Percentiles rank a stretch among this genome's conserved stretches.
Evolutionary conservation across 2,888 invertebrate genomes (phyloP).

Genomic region (Pardosa pseudoannulata): DNA sequence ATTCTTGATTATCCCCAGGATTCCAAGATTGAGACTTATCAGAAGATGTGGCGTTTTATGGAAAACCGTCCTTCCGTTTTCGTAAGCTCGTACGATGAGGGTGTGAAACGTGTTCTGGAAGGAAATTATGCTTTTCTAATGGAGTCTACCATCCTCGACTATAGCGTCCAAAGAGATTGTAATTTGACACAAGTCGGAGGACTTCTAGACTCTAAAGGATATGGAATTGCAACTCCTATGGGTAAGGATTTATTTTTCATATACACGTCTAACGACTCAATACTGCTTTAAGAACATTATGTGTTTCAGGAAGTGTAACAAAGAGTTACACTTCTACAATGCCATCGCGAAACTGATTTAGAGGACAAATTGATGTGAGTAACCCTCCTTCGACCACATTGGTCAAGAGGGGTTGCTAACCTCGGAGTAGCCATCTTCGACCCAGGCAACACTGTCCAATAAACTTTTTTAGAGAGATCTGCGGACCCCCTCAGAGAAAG

Average conservation of each 20-base stretch:
- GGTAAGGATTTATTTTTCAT: constrained; percentile 80
- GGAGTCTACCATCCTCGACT: constrained; percentile 98
- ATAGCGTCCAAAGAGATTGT: constrained; percentile 93
- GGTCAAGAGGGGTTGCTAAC: too few relatives aligned
- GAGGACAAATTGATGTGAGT: too few relatives aligned
- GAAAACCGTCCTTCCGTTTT: constrained; percentile 86
- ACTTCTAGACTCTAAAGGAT: constrained; percentile 90
- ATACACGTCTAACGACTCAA: too few relatives aligned
- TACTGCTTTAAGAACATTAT: too few relatives aligned
- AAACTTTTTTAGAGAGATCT: too few relatives aligned
- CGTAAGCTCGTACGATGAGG: constrained; percentile 93
- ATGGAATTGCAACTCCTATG: constrained; percentile 97
- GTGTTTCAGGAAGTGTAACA: too few relatives aligned
- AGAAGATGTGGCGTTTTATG: constrained; percentile 87
- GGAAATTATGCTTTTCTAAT: constrained; percentile 98
- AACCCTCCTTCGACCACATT: too few relatives aligned
- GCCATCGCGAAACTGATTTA: too few relatives aligned
- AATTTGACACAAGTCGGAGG: constrained; percentile 98
- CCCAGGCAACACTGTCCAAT: too few relatives aligned
- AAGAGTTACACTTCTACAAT: too few relatives aligned
- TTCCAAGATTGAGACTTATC: constrained; percentile 86
- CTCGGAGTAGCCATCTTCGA: too few relatives aligned
- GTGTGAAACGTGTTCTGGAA: constrained; percentile 88
- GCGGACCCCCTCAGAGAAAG: too few relatives aligned
- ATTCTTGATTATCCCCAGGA: constrained; percentile 80